Evolutionary conservation across 2,113 vertebrate genomes (phyloP).

Genomic region (Gorsachius goisagi): DNA sequence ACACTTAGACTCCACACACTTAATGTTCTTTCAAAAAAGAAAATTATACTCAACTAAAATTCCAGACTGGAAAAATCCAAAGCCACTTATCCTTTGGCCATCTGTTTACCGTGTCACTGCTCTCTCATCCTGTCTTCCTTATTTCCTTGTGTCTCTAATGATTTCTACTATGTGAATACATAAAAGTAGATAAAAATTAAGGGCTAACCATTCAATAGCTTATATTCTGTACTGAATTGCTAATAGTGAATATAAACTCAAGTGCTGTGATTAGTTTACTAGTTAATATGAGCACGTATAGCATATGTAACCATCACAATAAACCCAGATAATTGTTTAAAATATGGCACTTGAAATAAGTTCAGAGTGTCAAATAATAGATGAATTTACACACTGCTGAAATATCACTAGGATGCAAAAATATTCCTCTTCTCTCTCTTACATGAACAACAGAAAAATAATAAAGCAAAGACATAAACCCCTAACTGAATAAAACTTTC

Average conservation of each 20-base stretch:
- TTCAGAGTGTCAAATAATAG: not conserved
- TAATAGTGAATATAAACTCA: not conserved
- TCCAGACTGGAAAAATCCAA: not conserved
- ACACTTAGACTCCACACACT: not conserved
- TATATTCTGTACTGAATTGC: not conserved
- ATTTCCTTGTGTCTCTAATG: not conserved
- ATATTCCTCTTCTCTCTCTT: not conserved
- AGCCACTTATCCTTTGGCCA: not conserved
- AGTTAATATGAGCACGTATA: not conserved
- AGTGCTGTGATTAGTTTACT: not conserved
- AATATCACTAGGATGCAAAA: not conserved
- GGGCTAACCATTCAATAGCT: not conserved
- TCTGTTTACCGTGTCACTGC: not conserved
- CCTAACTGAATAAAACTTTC: not conserved
- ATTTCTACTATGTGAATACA: not conserved
- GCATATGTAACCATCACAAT: not conserved
- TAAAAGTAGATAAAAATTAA: not conserved
- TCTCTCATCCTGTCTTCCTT: not conserved
- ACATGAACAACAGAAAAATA: not conserved
- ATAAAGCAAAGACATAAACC: not conserved
- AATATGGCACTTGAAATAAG: not conserved
- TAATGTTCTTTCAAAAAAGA: not conserved
- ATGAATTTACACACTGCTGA: not conserved
- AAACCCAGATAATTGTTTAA: not conserved
- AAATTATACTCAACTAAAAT: not conserved